Evolutionary conservation across 1,140 invertebrate genomes (phyloP), one percentile per base, ranked within the genome.

Genomic region (Oncopodura yosiiana): DNA sequence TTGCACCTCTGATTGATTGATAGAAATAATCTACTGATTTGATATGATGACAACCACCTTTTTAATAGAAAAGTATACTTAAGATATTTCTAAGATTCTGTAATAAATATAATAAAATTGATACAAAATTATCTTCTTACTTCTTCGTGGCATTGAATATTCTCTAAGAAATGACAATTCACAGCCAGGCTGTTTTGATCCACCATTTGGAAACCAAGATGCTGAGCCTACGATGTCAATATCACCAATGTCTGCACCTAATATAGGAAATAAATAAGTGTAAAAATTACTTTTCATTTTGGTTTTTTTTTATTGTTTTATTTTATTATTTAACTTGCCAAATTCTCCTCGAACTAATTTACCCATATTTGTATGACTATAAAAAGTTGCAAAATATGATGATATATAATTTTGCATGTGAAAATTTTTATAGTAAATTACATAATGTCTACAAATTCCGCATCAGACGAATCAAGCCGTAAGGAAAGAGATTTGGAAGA

Each of bases 21-120:
- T 29, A 37, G 23, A 56, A 64, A 38, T 61, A 64, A 27, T 61
- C 53, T 19, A 49, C 48, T 21, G 62, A 52, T 53, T 58, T 61
- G n/a, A 55, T 27, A 37, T 64, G 62, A 36, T 53, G 58, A 38
- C 62, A 64, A n/a, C 48, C 56, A 32, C 60, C 62, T 59, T 12
- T 21, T 39, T 46, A 43, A n/a, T 30, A 21, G n/a, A 32, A 30
- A 37, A 18, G n/a, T 26, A 19, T 4, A 8, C 39, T 29, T 44
- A 6, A 45, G 19, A 4, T 32, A 5, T 26, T 26, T 21, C 14
- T 38, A 18, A 3, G 16, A 39, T 32, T 3, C 21, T 37, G n/a
- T 49, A 19, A 34, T 5, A 5, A 36, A 49, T 16, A 36, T 8
- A 21, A 49, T 8, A 18, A 16, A 9, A 9, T 21, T 36, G 26